Evolutionary conservation across 2,888 invertebrate genomes (phyloP), one percentile per base, ranked within the genome.

Genomic region (Cheilosia urbana): DNA sequence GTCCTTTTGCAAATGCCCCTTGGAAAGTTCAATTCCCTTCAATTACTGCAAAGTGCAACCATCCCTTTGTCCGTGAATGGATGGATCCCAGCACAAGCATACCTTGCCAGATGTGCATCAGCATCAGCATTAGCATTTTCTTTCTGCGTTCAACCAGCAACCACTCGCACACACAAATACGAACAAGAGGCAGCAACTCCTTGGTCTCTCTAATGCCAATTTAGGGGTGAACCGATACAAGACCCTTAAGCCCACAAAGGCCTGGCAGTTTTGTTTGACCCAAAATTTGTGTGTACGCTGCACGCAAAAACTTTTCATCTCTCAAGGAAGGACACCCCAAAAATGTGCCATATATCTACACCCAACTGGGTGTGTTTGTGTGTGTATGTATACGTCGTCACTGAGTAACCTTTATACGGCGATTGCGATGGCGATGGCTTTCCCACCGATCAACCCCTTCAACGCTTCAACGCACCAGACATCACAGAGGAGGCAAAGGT

Each of bases 161-260:
- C 84, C 84, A 84, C 75, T 75, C 53, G 9, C 62, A 60, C 45
- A 60, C 45, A 53, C 55, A 60, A 42, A 66, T 24, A 47, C 17
- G 37, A 13, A 34, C 60, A 66, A 17, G 73, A 60, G 68, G 68
- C 9, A 30, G 30, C 55, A 75, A 68, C 83, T 81, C 81, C 76
- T 85, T 81, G 72, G 81, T 65, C 84, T 76, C 81, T 81, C 81
- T 81, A 81, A 85, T 85, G 81, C 85, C 85, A 85, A 81, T 81
- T 85, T 85, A 85, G 81, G 85, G 85, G 85, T 85, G 85, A 85
- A 85, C 85, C 85, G 63, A 85, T 81, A 85, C 85, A 85, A 85
- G 85, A 85, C 85, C 85, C 85, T 81, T 81, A 85, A 85, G 85
- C 85, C 85, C 85, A 85, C 85, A 85, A 81, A 81, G 71, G 85